These are phyloP conservation scores for Phytoseiulus persimilis DNA, from an alignment of 2,888 invertebrate genomes.

Conservation along the genomic window DNA sequence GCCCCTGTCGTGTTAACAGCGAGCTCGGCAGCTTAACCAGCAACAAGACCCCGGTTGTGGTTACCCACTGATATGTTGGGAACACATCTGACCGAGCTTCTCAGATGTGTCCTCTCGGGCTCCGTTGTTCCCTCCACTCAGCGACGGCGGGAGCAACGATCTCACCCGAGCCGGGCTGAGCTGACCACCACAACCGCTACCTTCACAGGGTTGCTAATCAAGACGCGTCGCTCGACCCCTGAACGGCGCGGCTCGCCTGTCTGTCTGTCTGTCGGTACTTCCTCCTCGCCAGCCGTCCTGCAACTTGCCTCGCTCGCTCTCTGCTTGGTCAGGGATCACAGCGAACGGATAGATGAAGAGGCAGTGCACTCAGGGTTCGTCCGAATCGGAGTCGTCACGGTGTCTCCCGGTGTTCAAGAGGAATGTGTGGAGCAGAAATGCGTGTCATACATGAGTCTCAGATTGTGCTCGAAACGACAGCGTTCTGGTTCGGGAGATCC, in stretches of 20 bases:
- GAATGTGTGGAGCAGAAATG: too few species aligned
- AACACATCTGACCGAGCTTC: not conserved
- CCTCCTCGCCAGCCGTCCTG: not conserved
- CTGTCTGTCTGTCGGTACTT: not conserved
- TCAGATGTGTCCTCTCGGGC: not conserved
- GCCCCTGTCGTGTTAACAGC: not conserved
- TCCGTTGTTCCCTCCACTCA: not conserved
- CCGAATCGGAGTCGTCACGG: too few species aligned
- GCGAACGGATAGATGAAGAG: too few species aligned
- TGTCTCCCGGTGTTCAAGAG: too few species aligned
- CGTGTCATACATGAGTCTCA: too few species aligned
- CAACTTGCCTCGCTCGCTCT: not conserved
- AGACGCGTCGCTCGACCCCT: not conserved
- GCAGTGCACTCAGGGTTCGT: too few species aligned
- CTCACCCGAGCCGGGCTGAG: not conserved
- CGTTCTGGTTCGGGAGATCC: too few species aligned
- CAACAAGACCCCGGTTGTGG: not conserved
- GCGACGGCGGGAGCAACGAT: not conserved
- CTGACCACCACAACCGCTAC: not conserved
- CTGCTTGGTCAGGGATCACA: not conserved
- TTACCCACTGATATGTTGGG: not conserved
- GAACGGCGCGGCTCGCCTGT: not conserved
- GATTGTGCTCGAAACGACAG: too few species aligned
- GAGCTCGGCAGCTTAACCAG: not conserved
- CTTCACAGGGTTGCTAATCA: not conserved